Base-by-base conservation (phyloP, 2,113 vertebrate species). In the Mustela lutreola region DNA sequence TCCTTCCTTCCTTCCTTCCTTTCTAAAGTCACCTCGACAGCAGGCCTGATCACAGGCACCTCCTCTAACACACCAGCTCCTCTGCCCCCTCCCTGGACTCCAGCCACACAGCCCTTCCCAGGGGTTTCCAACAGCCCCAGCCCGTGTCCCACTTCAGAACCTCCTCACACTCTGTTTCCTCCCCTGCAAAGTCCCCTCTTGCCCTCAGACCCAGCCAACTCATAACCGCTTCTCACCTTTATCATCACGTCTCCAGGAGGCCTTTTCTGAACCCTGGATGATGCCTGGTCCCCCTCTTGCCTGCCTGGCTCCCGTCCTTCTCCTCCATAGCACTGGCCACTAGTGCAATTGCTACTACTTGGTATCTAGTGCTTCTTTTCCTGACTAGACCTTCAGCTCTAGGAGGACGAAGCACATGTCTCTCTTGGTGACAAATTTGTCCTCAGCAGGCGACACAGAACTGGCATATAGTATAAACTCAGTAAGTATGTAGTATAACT, bases 331-430 rank as follows among this genome's bases (percentile, higher is more conserved):
- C 83, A 78, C 10, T 22, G 39, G 31, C 48, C 71, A 14, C 42
- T 45, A 31, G 24, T 1, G 2, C 11, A 39, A 6, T 71, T 48
- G 42, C 2, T n/a, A 5, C 48, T 24, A 1, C 1, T 48, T n/a
- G 62, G 45, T 58, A 9, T 31, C 39, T 53, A 56, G 50, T 4
- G 22, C 5, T 50, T 19, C 5, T 36, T 78, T 89, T 63, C 50
- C 33, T 28, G 19, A 8, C 45, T 22, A 58, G 42, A 73, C 28
- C 9, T 42, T 19, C 45, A 48, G 45, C 45, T 42, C 22, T 15
- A 19, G 26, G 12, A 62, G 18, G 79, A 63, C n/a, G 39, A 81
- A 76, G n/a, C 62, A 73, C 1, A 0, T 42, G 2, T 31, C 14
- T 31, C 1, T 53, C 94, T 39, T 91, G 67, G 12, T 42, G 39